These are phyloP conservation scores for Labrus mixtus DNA, from an alignment of 2,113 vertebrate genomes.

Conservation along the genomic window DNA sequence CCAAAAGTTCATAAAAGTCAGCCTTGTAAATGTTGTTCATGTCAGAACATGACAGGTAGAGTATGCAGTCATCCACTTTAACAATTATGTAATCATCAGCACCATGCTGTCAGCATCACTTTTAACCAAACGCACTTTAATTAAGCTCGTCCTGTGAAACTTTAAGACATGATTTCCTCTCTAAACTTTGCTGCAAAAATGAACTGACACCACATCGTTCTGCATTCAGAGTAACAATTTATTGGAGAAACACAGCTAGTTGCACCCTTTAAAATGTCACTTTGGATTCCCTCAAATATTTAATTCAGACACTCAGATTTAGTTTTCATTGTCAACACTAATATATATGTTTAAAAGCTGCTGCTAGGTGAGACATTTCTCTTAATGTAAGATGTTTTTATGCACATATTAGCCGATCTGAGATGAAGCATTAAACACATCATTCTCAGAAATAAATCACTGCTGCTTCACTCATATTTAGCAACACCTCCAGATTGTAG, in stretches of 20 bases:
- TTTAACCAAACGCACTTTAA: no score
- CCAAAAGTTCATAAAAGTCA: background rate
- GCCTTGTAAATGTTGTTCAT: background rate
- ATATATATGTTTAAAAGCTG: conserved; percentile 16
- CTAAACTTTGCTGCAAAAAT: background rate
- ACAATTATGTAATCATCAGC: no score
- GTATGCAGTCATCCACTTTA: no score
- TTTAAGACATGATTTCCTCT: no score
- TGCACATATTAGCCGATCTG: conserved; percentile 31
- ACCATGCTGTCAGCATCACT: no score
- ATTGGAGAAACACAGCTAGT: background rate
- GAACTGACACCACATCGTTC: background rate
- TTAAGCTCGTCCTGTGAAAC: no score
- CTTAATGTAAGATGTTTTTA: conserved; percentile 27
- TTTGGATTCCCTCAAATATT: background rate
- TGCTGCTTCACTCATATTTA: conserved; percentile 45
- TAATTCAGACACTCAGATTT: background rate
- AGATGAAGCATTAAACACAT: conserved; percentile 42
- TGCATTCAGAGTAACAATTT: background rate
- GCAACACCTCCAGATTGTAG: conserved; percentile 42
- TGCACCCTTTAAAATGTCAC: background rate
- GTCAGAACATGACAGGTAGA: no score
- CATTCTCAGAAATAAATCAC: conserved; percentile 40
- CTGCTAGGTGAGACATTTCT: background rate
- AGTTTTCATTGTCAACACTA: background rate